Conservation (phyloP, 2,888 invertebrate species). For the Calephelis perditalis region DNA sequence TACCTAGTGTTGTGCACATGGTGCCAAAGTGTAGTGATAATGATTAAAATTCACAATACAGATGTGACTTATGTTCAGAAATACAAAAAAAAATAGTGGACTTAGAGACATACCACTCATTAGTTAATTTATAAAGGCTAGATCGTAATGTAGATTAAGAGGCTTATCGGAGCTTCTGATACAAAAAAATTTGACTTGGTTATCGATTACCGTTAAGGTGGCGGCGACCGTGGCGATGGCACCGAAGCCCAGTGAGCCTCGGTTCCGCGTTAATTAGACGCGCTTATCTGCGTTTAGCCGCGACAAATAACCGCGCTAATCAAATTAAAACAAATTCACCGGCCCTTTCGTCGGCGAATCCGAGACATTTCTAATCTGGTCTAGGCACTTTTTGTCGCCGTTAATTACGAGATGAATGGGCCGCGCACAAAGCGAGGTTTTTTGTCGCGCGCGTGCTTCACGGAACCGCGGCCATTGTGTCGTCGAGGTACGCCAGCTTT, state of each 20-base stretch:
- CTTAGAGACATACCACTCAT: too few species aligned
- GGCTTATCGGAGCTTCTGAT: too few species aligned
- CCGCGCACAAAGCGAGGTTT: constrained; percentile 34
- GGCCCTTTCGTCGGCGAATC: constrained; percentile 39
- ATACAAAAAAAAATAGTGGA: too few species aligned
- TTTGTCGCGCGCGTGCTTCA: constrained; percentile 61
- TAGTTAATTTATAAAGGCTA: too few species aligned
- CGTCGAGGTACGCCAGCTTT: constrained; percentile 30
- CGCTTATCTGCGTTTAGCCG: constrained; percentile 24
- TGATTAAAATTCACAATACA: too few species aligned
- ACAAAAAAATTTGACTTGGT: too few species aligned
- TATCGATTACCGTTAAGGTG: too few species aligned
- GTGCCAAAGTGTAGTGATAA: too few species aligned
- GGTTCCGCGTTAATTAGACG: constrained; percentile 26
- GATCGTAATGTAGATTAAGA: too few species aligned
- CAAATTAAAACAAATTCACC: constrained; percentile 59
- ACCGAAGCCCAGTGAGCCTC: constrained; percentile 22
- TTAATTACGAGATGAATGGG: constrained; percentile 71
- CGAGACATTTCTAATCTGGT: constrained; percentile 69
- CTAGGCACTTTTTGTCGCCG: constrained; percentile 62
- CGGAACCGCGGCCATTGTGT: constrained; percentile 37
- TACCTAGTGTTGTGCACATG: too few species aligned
- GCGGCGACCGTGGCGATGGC: not conserved
- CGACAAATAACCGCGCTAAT: constrained; percentile 45
- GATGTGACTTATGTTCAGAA: too few species aligned